Conservation (phyloP, 2,888 invertebrate species). For the Lysandra bellargus region DNA sequence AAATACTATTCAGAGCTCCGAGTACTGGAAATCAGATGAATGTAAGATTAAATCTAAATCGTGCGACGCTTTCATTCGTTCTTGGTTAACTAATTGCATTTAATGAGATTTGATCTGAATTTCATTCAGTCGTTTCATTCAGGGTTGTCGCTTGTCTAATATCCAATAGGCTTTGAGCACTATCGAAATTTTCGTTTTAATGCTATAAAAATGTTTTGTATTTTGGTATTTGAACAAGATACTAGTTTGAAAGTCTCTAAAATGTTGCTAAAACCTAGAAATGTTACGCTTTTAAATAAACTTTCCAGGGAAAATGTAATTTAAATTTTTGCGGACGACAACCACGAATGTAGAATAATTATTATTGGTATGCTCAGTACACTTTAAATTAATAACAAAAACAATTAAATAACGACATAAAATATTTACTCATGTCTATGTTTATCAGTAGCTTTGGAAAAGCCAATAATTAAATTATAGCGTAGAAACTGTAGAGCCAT, state of each 20-base stretch:
- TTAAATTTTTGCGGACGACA: background rate
- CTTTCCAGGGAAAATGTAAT: background rate
- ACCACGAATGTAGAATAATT: background rate
- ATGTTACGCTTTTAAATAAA: background rate
- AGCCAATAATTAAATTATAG: background rate
- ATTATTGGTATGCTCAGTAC: background rate
- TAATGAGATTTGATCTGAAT: constrained; percentile 1
- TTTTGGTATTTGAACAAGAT: too few relatives aligned
- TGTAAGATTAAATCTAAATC: constrained; percentile 5
- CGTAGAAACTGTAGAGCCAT: background rate
- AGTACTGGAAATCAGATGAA: constrained; percentile 1
- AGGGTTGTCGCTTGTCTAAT: background rate
- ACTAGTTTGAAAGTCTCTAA: too few relatives aligned
- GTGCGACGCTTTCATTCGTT: constrained; percentile 5
- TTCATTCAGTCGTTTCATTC: background rate
- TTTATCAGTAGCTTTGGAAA: background rate
- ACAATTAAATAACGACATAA: background rate
- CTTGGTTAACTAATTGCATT: background rate
- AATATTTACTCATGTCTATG: background rate
- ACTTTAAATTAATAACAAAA: background rate
- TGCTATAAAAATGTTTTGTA: too few relatives aligned
- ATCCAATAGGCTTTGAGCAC: too few relatives aligned
- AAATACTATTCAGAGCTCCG: background rate
- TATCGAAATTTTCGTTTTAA: too few relatives aligned
- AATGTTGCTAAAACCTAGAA: background rate